Evolutionary conservation across 2,113 vertebrate species (phyloP), one percentile per base, ranked within the genome.

Genomic region (Cyanistes caeruleus): DNA sequence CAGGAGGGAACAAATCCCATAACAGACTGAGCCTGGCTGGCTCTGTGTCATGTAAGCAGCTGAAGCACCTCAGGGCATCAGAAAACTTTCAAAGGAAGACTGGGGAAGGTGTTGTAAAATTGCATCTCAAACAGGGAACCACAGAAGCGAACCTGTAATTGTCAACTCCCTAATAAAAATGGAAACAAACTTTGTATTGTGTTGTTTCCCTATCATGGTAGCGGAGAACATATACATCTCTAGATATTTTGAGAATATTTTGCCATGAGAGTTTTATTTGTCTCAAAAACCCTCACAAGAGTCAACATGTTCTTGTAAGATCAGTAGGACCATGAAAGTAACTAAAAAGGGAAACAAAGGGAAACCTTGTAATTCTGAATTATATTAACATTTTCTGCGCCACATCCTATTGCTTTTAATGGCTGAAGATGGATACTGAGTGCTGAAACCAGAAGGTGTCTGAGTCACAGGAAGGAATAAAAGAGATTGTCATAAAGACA

Each of bases 1-100:
- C 59, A 31, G 39, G 37, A 48, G 12, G 3, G 33, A 30, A 4
- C 11, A 72, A 73, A 12, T 44, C 17, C 55, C 1, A 0, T 31
- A 60, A 44, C 2, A 86, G 20, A 48, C 5, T 76, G 58, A 64
- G 43, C 13, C 15, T 56, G 67, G 16, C 16, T 85, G 35, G 1
- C 25, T 69, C 11, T 55, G 30, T 44, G 22, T n/a, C 49, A 12
- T 4, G 2, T 20, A 53, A 28, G 15, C 15, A 80, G 19, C 51
- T 65, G 63, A 58, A 73, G 31, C 4, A 74, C 10, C 43, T 58
- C 6, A 6, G 15, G 68, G 21, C 27, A 69, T 41, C 41, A 84
- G 41, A 86, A 80, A 83, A 65, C 17, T 41, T 55, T 56, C 58
- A 44, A 15, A 79, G 28, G 51, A 80, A 86, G 39, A 41, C 5